Evolutionary conservation across 2,797 vertebrate genomes (phyloP).

Genomic region (Neostethus bicornis): DNA sequence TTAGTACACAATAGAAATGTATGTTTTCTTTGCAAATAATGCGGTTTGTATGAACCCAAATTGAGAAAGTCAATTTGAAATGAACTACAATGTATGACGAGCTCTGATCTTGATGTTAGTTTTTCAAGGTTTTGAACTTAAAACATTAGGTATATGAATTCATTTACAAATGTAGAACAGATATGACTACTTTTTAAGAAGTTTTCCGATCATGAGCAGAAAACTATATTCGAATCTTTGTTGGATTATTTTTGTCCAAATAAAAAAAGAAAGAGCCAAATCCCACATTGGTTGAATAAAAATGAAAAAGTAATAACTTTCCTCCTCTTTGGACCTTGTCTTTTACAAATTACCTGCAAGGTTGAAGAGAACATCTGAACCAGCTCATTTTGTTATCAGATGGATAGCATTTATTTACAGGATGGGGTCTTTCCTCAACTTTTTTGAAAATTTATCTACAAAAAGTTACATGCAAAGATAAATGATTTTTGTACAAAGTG

Average conservation of each 20-base stretch:
- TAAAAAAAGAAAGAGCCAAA: neutral
- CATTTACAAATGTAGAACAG: neutral
- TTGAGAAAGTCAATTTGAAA: neutral
- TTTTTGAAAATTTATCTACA: neutral
- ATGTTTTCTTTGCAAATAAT: no score
- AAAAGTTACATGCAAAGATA: neutral
- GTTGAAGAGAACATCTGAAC: slow-evolving; percentile 27
- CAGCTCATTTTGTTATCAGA: slow-evolving; percentile 30
- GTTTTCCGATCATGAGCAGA: neutral
- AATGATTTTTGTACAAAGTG: neutral
- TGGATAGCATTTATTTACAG: neutral
- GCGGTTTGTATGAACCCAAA: neutral
- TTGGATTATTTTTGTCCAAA: neutral
- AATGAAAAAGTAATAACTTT: slow-evolving; percentile 14
- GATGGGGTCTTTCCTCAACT: neutral
- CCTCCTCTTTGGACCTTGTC: slow-evolving; percentile 16
- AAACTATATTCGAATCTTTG: neutral
- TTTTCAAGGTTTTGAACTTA: neutral
- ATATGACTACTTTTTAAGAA: neutral
- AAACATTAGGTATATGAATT: neutral
- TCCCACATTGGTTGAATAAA: neutral
- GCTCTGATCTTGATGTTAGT: neutral
- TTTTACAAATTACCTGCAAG: slow-evolving; percentile 12
- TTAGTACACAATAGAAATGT: no score
- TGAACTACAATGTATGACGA: neutral